phyloP scores from a whole-genome alignment of 2,797 vertebrate species.

The Meda fulgida region DNA sequence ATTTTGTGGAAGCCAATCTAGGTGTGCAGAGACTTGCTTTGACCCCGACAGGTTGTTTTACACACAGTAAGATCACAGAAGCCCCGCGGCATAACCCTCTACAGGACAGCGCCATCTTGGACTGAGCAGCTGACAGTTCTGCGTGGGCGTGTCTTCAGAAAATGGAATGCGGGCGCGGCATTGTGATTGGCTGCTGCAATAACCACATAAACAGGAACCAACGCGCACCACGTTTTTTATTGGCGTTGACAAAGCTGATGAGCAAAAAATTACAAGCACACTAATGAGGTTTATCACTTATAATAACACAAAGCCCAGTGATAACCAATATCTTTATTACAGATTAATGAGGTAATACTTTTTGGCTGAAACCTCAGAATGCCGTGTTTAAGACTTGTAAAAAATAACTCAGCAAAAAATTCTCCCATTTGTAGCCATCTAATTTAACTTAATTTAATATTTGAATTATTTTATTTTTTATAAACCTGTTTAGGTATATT shows the following conservation, averaged over 20 bases:
- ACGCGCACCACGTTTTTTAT: background rate
- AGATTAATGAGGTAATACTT: background rate
- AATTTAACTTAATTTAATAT: background rate
- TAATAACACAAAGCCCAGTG: background rate
- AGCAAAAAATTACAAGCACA: background rate
- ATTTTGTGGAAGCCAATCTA: conserved; percentile 36
- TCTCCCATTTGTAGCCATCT: background rate
- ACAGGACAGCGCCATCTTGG: conserved; percentile 78
- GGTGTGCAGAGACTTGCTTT: conserved; percentile 50
- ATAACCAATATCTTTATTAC: background rate
- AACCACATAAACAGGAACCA: background rate
- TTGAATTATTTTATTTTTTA: background rate
- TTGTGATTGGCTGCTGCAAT: conserved; percentile 17
- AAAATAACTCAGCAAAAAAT: background rate
- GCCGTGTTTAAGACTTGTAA: background rate
- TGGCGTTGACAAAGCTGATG: background rate
- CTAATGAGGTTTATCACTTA: background rate
- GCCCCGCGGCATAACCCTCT: conserved; percentile 59
- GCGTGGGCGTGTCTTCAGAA: conserved; percentile 7
- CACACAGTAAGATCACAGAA: conserved; percentile 67
- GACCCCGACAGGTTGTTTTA: conserved; percentile 59
- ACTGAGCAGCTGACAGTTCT: conserved; percentile 12
- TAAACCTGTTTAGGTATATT: background rate
- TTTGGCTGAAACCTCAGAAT: background rate
- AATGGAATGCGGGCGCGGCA: background rate